These are phyloP conservation scores for Xestobium rufovillosum DNA, from an alignment of 2,888 invertebrate genomes.

Conservation along the genomic window DNA sequence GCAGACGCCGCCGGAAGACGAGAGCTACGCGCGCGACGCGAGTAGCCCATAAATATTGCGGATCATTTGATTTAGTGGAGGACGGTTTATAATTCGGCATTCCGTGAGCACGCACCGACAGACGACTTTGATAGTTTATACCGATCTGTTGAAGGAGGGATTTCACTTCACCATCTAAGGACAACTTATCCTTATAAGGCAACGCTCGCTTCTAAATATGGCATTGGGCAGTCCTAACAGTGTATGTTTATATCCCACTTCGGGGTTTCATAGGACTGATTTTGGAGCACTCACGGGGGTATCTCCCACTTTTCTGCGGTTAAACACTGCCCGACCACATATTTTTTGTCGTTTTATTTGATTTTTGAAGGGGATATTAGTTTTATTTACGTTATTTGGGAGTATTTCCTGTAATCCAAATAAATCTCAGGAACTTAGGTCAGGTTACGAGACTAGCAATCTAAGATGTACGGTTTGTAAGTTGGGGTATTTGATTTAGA, in stretches of 20 bases:
- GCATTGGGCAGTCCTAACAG: slow-evolving; percentile 61
- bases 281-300: too few relatives aligned
- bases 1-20: slow-evolving; percentile 4
- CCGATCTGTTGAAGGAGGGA: slow-evolving; percentile 54
- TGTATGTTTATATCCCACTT: slow-evolving; percentile 43
- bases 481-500: too few relatives aligned
- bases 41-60: slow-evolving; percentile 1
- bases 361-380: too few relatives aligned
- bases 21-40: background rate
- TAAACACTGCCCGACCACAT: too few relatives aligned
- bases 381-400: slow-evolving; percentile 33
- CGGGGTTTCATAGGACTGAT: too few relatives aligned
- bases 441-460: slow-evolving; percentile 29
- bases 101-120: slow-evolving; percentile 28
- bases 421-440: slow-evolving; percentile 32
- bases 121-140: slow-evolving; percentile 30
- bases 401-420: slow-evolving; percentile 32
- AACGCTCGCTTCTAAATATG: slow-evolving; percentile 75
- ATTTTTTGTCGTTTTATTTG: too few relatives aligned
- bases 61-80: background rate
- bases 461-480: slow-evolving; percentile 20
- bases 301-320: too few relatives aligned
- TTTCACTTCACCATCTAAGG: slow-evolving; percentile 74
- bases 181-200: slow-evolving; percentile 75
- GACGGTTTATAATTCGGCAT: slow-evolving; percentile 21